Base-by-base conservation (phyloP, 2,797 vertebrate species). In the Muscicapa comitata region DNA sequence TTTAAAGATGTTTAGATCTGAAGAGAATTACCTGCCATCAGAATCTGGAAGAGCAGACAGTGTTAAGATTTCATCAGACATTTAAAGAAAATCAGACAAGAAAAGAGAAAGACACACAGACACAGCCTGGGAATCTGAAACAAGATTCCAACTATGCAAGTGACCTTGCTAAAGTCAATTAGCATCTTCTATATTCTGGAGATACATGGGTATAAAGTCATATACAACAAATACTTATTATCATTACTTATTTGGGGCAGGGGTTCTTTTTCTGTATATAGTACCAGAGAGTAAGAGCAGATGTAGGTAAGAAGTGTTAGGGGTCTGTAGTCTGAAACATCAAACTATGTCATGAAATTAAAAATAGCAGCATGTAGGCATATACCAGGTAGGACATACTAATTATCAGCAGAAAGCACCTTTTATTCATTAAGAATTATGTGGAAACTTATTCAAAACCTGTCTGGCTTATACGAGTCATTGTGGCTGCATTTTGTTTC, bases 331-430 rank as follows among this genome's bases (percentile, higher is more conserved):
- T 38, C 45, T 71, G 26, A 86, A 94, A 59, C 3, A 21, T 16
- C 6, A 76, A 77, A 53, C 6, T 48, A 25, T 59, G 13, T 13
- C 53, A 65, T 19, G 17, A 91, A 84, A 72, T 42, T 53, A 55
- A 66, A 86, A 82, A 51, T 42, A 76, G 2, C 17, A 47, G 10
- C 1, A 2, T 47, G 7, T 33, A 23, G 12, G 11, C 8, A 33
- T n/a, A 31, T 19, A 21, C 6, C 14, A 70, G 37, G 13, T 78
- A 81, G 9, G 23, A 62, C 0, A 0, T 6, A 6, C 1, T 59
- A 87, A 62, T 70, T 62, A 28, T 9, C 11, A 77, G 5, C 33
- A 90, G 16, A 70, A 92, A 62, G 6, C 33, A 14, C 0, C 7
- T 54, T 73, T 85, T 85, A 75, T 66, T 28, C 2, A 23, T 54